Percentiles rank a stretch among this genome's conserved stretches.
phyloP scores from a whole-genome alignment of 2,113 vertebrate species.

The Chamaea fasciata region DNA sequence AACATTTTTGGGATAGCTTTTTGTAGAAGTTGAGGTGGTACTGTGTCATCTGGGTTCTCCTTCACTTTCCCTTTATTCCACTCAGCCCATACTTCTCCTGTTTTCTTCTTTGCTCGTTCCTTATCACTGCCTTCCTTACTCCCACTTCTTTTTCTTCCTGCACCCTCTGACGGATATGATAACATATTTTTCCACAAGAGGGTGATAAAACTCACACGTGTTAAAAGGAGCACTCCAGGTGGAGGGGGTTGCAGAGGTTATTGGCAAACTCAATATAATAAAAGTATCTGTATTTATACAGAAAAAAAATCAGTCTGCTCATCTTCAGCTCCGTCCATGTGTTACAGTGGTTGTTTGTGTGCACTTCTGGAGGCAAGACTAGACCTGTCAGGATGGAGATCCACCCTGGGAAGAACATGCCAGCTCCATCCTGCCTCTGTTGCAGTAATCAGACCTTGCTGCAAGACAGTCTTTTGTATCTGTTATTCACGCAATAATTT shows the following conservation, averaged over 20 bases:
- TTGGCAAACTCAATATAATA: neutral
- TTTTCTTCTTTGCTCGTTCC: neutral
- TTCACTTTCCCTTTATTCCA: neutral
- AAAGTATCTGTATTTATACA: neutral
- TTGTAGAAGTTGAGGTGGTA: neutral
- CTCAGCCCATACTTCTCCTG: neutral
- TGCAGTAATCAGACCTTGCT: neutral
- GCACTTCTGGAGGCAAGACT: neutral
- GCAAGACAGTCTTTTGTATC: neutral
- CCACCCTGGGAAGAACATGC: neutral
- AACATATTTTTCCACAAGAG: constrained; percentile 44
- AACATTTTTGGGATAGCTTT: neutral
- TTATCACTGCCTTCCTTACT: neutral
- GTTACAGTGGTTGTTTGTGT: neutral
- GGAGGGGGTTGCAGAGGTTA: neutral
- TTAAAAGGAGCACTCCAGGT: neutral
- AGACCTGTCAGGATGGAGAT: neutral
- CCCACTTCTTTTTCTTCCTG: neutral
- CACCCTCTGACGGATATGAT: neutral
- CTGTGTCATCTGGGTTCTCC: neutral
- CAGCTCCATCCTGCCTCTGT: neutral
- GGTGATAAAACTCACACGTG: constrained; percentile 19
- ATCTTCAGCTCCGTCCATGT: neutral
- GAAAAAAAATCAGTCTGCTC: neutral
- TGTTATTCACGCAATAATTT: neutral